Evolutionary conservation across 2,113 vertebrate genomes (phyloP).

Genomic region (Calyptomena viridis): DNA sequence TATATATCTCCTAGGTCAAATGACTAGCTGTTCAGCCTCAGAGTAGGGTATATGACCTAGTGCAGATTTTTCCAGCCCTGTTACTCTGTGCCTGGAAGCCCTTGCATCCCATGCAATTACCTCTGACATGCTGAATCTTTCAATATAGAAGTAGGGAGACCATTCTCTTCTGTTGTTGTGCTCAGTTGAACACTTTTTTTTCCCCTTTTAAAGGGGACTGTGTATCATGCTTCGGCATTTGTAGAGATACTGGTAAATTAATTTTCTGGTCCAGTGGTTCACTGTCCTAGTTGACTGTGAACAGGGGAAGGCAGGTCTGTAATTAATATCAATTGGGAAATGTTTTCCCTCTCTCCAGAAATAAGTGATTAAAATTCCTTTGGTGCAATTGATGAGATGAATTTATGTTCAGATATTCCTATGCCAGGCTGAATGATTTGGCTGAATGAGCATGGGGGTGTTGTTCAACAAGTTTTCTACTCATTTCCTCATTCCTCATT

Average conservation of each 20-base stretch:
- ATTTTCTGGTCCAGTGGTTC: background rate
- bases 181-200: background rate
- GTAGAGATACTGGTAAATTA: background rate
- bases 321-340: background rate
- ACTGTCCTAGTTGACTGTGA: background rate
- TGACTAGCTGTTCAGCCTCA: background rate
- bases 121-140: rapidly evolving
- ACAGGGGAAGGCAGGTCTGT: background rate
- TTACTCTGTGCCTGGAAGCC: background rate
- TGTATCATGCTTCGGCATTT: background rate
- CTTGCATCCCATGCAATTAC: background rate
- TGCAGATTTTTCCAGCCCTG: background rate
- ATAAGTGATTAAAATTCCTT: background rate
- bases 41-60: rapidly evolving
- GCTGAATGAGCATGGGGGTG: background rate
- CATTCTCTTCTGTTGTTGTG: background rate
- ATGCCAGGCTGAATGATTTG: background rate
- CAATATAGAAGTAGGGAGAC: background rate
- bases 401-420: background rate
- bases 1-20: background rate
- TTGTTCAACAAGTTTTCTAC: background rate
- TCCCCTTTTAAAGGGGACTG: background rate
- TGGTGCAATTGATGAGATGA: background rate
- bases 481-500: background rate
- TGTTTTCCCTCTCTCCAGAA: background rate